Conservation (phyloP, 2,113 vertebrate species). For the Blennius ocellaris region DNA sequence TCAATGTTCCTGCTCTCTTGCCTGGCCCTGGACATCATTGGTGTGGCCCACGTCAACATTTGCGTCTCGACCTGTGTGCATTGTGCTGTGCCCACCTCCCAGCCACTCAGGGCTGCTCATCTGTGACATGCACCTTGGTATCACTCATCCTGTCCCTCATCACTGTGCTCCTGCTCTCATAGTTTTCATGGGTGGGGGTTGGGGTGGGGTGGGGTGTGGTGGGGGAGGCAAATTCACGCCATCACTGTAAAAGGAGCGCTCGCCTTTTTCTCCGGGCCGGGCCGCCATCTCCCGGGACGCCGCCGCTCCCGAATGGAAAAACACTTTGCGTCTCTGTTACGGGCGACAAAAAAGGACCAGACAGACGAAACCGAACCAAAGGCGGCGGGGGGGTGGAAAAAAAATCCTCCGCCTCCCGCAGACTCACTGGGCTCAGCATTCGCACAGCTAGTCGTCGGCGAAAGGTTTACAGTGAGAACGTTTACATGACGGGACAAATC, state of each 20-base stretch:
- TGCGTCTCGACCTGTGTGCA: slow-evolving; percentile 68
- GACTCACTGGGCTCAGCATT: slow-evolving; percentile 54
- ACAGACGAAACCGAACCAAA: slow-evolving; percentile 65
- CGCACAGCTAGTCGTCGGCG: slow-evolving; percentile 54
- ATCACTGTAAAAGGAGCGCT: slow-evolving; percentile 58
- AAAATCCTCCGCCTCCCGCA: slow-evolving; percentile 53
- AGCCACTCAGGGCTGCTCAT: slow-evolving; percentile 91
- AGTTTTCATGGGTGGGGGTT: slow-evolving; percentile 76
- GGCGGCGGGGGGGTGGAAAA: too few species aligned
- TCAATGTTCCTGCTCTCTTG: slow-evolving; percentile 75
- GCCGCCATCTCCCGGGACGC: slow-evolving; percentile 60
- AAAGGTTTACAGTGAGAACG: too few species aligned
- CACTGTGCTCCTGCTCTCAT: slow-evolving; percentile 90
- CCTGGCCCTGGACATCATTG: slow-evolving; percentile 89
- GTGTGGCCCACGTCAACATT: slow-evolving; percentile 84
- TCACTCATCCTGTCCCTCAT: slow-evolving; percentile 91
- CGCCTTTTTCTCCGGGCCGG: slow-evolving; percentile 57
- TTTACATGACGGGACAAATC: too few species aligned
- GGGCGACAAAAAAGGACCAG: slow-evolving; percentile 41
- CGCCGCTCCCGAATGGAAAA: slow-evolving; percentile 44
- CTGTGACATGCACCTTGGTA: slow-evolving; percentile 88
- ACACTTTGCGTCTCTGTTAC: slow-evolving; percentile 54
- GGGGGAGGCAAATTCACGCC: slow-evolving; percentile 17
- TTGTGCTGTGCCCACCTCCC: slow-evolving; percentile 74
- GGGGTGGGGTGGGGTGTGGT: too few species aligned